A percentile compares a stretch with the other conserved stretches of the same genome.
Conservation (phyloP, 1,140 invertebrate genomes). For the Eriosoma lanigerum region DNA sequence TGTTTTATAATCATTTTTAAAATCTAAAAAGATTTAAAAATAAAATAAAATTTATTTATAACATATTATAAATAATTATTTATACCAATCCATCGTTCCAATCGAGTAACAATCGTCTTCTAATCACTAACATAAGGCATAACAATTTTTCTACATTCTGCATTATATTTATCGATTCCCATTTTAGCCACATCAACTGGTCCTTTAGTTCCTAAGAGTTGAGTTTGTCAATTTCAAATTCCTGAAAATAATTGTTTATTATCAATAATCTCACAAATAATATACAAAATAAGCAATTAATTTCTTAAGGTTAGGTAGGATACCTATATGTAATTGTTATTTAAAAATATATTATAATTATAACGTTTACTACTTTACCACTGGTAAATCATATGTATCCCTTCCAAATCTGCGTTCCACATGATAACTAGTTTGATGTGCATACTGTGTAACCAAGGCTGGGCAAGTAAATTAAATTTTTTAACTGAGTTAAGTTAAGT, state of each 20-base stretch:
- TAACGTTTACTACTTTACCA: constrained; percentile 60
- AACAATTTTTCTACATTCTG: constrained; percentile 95
- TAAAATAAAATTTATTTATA: constrained; percentile 3
- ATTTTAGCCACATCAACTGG: constrained; percentile 96
- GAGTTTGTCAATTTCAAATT: constrained; percentile 97
- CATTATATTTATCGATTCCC: constrained; percentile 95
- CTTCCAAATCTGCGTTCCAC: constrained; percentile 98
- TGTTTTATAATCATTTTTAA: constrained; percentile 99
- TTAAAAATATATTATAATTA: not conserved
- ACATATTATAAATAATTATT: not conserved
- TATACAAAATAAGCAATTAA: not conserved
- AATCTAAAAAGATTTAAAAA: constrained; percentile 69
- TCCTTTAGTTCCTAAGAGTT: constrained; percentile 86
- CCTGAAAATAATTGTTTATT: constrained; percentile 56
- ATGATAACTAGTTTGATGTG: constrained; percentile 93
- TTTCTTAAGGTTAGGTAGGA: not conserved
- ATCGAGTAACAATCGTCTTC: constrained; percentile 83
- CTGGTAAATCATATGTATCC: constrained; percentile 98
- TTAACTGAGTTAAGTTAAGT: too few species aligned
- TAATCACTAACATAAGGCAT: constrained; percentile 94
- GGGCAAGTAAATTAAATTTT: too few species aligned
- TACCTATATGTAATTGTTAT: not conserved
- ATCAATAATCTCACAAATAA: not conserved
- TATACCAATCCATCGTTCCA: constrained; percentile 90
- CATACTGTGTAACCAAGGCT: constrained; percentile 94